Evolutionary conservation across 1,140 invertebrate genomes (phyloP).

Genomic region (Neodiprion fabricii): DNA sequence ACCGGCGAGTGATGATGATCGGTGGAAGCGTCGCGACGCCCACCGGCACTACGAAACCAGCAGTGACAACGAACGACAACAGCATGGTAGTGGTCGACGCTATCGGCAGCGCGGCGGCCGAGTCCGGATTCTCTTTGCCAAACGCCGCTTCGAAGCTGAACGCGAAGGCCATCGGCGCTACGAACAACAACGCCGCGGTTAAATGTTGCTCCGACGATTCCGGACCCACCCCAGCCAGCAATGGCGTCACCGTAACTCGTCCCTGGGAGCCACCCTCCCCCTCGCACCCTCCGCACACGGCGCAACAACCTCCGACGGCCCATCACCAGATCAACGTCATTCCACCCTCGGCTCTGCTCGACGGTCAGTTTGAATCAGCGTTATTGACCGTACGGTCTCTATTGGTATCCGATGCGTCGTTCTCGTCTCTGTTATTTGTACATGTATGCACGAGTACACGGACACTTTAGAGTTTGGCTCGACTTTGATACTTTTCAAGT

Average conservation of each 20-base stretch:
- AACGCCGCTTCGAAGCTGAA: neutral
- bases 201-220: conserved; percentile 31
- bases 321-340: conserved; percentile 46
- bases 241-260: conserved; percentile 39
- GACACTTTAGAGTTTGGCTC: too few species aligned
- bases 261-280: conserved; percentile 58
- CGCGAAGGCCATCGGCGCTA: conserved; percentile 28
- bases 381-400: neutral
- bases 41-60: conserved; percentile 51
- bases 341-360: conserved; percentile 46
- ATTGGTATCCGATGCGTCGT: neutral
- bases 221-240: conserved; percentile 26
- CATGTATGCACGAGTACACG: too few species aligned
- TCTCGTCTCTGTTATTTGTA: too few species aligned
- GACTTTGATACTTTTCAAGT: too few species aligned
- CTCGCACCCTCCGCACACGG: conserved; percentile 38
- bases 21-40: conserved; percentile 57
- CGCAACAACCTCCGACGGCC: conserved; percentile 45
- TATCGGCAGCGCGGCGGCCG: conserved; percentile 54
- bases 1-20: conserved; percentile 56
- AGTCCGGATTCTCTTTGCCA: conserved; percentile 21
- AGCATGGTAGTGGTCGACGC: conserved; percentile 53
- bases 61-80: conserved; percentile 50
- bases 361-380: conserved; percentile 41
- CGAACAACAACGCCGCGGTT: conserved; percentile 32